Base-by-base conservation (phyloP, 2,113 vertebrate species). In the Aegotheles bennettii region DNA sequence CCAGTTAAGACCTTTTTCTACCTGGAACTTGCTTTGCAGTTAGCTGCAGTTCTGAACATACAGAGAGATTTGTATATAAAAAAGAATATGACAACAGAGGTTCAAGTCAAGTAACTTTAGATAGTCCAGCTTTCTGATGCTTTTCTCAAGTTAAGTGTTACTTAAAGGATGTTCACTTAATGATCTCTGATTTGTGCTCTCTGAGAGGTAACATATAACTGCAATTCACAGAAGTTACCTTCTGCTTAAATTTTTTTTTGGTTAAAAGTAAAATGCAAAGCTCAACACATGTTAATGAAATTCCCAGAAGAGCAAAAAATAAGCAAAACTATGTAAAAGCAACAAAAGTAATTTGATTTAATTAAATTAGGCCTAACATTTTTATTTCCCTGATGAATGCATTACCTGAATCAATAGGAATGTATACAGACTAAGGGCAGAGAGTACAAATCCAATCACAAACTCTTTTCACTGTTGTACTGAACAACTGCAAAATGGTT, bases 331-430 rank as follows among this genome's bases (percentile, higher is more conserved):
- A 83, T 90, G 87, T 81, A 91, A 95, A 96, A 93, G 21, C 64
- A 43, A 84, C 85, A 80, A 16, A 96, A 96, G 95, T 96, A 95
- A 96, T 96, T 95, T 95, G 56, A 51, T 94, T 94, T 96, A 97
- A 97, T 97, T 97, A 96, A 91, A 87, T 79, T 87, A 89, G 45
- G 56, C 43, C 93, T 69, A 95, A 95, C 83, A 77, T 95, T 92
- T 95, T 94, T 94, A 96, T 96, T 96, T 96, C 95, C 96, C 95
- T 76, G 47, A 95, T 94, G 94, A 36, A 75, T 67, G 61, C 76
- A 95, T 97, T 96, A 94, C 82, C 56, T 83, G 59, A 96, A 96
- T 97, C 97, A 93, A 97, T 96, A 96, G 10, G 71, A 91, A 54
- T 71, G 43, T 84, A 85, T 79, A 78, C 47, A 68, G 65, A 85